phyloP scores from a whole-genome alignment of 1,140 invertebrate genomes.

The Bombus terrestris region DNA sequence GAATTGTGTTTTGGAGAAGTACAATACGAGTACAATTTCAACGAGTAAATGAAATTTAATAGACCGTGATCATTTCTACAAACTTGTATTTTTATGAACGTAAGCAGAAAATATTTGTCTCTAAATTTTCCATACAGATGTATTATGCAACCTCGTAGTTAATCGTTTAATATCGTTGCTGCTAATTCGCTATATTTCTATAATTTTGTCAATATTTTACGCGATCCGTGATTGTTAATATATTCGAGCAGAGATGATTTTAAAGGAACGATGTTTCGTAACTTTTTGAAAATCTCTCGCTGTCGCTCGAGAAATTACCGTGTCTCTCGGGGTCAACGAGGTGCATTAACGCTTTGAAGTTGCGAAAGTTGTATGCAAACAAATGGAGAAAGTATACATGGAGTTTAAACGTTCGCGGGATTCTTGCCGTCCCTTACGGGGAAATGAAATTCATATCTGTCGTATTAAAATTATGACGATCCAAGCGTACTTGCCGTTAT shows the following conservation, averaged over 20 bases:
- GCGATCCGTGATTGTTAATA: background rate
- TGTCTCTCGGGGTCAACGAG: background rate
- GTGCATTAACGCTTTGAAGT: slow-evolving; percentile 1
- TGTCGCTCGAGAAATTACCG: background rate
- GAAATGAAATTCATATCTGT: slow-evolving; percentile 32
- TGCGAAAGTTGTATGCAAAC: slow-evolving; percentile 10
- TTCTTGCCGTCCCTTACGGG: background rate
- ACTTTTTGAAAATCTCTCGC: background rate
- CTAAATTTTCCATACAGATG: too few species aligned
- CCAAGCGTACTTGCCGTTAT: background rate
- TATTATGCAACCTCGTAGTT: too few species aligned
- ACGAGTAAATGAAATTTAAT: background rate
- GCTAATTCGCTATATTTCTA: too few species aligned
- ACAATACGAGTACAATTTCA: background rate
- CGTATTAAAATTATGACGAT: slow-evolving; percentile 32
- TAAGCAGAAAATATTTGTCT: too few species aligned
- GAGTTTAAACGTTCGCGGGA: slow-evolving; percentile 11
- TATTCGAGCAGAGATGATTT: too few species aligned
- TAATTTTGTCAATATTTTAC: background rate
- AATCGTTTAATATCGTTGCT: too few species aligned
- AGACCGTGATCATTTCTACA: too few species aligned
- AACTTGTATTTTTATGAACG: too few species aligned
- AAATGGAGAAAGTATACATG: slow-evolving; percentile 14
- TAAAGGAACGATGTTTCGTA: background rate
- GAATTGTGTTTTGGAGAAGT: background rate